Percentiles rank a stretch among this genome's conserved stretches.
Conservation (phyloP, 2,797 vertebrate species). For the Odontamblyopus lacepedii region DNA sequence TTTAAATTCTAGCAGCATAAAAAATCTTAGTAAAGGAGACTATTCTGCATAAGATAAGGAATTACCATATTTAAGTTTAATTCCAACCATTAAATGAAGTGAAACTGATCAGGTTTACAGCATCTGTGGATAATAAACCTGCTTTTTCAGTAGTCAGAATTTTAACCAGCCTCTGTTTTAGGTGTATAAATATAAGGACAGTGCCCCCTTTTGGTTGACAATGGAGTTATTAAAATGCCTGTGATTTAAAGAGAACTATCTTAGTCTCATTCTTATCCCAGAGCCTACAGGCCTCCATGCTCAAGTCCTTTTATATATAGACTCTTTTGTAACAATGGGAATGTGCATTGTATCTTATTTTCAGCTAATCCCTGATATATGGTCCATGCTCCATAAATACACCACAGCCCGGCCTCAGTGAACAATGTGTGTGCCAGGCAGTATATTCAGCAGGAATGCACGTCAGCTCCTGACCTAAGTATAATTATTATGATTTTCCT, state of each 20-base stretch:
- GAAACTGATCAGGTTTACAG: background rate
- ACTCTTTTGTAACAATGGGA: background rate
- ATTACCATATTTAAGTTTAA: too few species aligned
- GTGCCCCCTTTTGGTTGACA: background rate
- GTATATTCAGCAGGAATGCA: background rate
- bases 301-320: background rate
- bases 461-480: background rate
- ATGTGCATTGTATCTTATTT: background rate
- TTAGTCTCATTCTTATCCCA: slow-evolving; percentile 1
- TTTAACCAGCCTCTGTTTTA: background rate
- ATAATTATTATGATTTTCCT: background rate
- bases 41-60: too few species aligned
- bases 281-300: background rate
- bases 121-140: background rate
- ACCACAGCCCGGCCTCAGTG: background rate
- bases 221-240: background rate
- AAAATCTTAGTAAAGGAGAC: too few species aligned
- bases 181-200: background rate
- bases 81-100: background rate
- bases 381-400: background rate
- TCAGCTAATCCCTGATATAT: background rate
- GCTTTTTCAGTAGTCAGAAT: background rate
- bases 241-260: background rate
- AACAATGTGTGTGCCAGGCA: background rate
- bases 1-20: too few species aligned